These are phyloP conservation scores for Euura saliciscinereae DNA, from an alignment of 1,140 invertebrate genomes.

Conservation along the genomic window DNA sequence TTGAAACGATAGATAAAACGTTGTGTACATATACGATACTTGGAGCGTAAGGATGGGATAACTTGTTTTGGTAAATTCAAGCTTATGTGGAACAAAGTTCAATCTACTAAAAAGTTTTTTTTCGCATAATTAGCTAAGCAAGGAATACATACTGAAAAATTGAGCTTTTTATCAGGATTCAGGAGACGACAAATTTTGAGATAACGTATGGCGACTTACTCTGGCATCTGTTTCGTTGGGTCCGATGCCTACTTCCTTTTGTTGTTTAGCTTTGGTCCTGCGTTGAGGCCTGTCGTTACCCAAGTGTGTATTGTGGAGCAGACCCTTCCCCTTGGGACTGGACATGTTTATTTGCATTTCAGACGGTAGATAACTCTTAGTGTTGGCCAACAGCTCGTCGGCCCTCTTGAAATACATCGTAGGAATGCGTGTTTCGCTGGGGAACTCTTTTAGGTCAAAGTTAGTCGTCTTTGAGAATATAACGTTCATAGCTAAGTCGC, in stretches of 20 bases:
- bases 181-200: constrained; percentile 19
- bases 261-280: constrained; percentile 58
- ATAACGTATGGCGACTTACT: constrained; percentile 49
- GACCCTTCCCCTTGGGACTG: constrained; percentile 59
- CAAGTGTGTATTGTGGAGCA: constrained; percentile 52
- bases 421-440: constrained; percentile 82
- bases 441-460: constrained; percentile 89
- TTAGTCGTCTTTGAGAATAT: constrained; percentile 85
- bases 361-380: constrained; percentile 70
- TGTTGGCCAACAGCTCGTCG: constrained; percentile 74
- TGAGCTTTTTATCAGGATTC: constrained; percentile 11
- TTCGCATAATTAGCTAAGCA: constrained; percentile 22
- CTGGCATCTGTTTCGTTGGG: constrained; percentile 68
- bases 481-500: constrained; percentile 90
- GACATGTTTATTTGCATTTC: constrained; percentile 68
- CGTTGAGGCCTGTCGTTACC: constrained; percentile 48
- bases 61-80: too few species aligned
- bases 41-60: neutral
- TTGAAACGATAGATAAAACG: constrained; percentile 57
- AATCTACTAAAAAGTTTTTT: too few species aligned
- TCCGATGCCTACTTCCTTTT: constrained; percentile 63
- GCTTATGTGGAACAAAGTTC: too few species aligned
- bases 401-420: constrained; percentile 83
- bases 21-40: constrained; percentile 20
- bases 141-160: constrained; percentile 17